phyloP scores from a whole-genome alignment of 2,888 invertebrate genomes.

The Sesia bembeciformis region DNA sequence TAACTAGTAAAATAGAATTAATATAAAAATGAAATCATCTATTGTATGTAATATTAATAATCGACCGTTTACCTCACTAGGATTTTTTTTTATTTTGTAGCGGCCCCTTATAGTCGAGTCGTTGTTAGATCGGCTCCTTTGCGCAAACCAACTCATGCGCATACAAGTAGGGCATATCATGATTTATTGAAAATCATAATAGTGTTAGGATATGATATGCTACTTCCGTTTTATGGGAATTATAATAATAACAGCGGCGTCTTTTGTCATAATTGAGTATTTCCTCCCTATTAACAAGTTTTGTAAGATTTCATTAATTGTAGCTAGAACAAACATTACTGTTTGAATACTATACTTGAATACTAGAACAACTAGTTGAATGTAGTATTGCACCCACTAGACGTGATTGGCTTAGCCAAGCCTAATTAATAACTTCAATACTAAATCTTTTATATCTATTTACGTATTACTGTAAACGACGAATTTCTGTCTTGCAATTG shows the following conservation, averaged over 20 bases:
- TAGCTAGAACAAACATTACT: no score
- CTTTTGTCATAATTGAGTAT: conserved; percentile 33
- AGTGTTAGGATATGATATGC: conserved; percentile 50
- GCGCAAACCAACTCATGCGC: conserved; percentile 55
- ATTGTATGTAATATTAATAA: conserved; percentile 16
- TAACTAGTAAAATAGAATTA: conserved; percentile 1
- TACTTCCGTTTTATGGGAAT: conserved; percentile 49
- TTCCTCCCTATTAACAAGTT: conserved; percentile 26
- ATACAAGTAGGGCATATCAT: conserved; percentile 33
- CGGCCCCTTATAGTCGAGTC: conserved; percentile 18
- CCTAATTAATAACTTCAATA: no score
- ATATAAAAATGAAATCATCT: not conserved
- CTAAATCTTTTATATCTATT: no score
- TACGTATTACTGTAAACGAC: no score
- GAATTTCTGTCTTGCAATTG: no score
- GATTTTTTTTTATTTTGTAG: conserved; percentile 18
- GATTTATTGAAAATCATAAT: conserved; percentile 31
- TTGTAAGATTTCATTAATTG: no score
- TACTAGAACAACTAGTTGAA: no score
- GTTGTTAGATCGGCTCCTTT: conserved; percentile 28
- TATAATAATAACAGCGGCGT: conserved; percentile 29
- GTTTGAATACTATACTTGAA: no score
- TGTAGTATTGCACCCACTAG: no score
- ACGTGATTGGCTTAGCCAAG: no score
- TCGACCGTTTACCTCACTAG: conserved; percentile 26